Percentiles rank a stretch among this genome's conserved stretches.
phyloP scores from a whole-genome alignment of 2,888 invertebrate genomes.

The Plagiodera versicolora region DNA sequence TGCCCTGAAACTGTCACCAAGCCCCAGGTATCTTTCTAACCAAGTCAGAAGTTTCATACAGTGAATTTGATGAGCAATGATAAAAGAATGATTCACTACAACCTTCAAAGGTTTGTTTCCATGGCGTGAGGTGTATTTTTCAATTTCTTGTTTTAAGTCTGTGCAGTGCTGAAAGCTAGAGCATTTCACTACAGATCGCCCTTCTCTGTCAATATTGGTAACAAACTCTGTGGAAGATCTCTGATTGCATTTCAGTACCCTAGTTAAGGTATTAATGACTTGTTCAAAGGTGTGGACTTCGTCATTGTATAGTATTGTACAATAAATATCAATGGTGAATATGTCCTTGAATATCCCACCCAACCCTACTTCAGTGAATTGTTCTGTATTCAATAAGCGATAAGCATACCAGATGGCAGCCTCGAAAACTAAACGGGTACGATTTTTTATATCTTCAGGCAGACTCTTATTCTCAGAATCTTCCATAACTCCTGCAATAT shows the following conservation, averaged over 20 bases:
- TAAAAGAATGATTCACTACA: slow-evolving; percentile 84
- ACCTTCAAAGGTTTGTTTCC: slow-evolving; percentile 81
- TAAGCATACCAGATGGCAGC: slow-evolving; percentile 86
- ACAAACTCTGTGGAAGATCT: slow-evolving; percentile 93
- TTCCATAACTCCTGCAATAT: slow-evolving; percentile 40
- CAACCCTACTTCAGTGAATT: slow-evolving; percentile 69
- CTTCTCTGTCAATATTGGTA: slow-evolving; percentile 95
- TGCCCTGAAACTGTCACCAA: slow-evolving; percentile 75
- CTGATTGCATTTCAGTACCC: slow-evolving; percentile 87
- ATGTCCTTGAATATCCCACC: slow-evolving; percentile 64
- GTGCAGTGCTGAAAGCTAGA: slow-evolving; percentile 77
- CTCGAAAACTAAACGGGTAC: slow-evolving; percentile 68
- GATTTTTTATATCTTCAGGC: slow-evolving; percentile 65
- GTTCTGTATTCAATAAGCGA: slow-evolving; percentile 76
- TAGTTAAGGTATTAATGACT: slow-evolving; percentile 83
- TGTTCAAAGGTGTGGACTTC: slow-evolving; percentile 99
- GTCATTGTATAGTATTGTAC: slow-evolving; percentile 96
- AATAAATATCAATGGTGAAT: slow-evolving; percentile 70
- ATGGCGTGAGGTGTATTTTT: slow-evolving; percentile 78
- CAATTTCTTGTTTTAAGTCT: slow-evolving; percentile 78
- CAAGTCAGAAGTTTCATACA: slow-evolving; percentile 88
- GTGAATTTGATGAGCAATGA: slow-evolving; percentile 92
- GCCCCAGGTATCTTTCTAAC: slow-evolving; percentile 85
- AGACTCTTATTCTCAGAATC: slow-evolving; percentile 46
- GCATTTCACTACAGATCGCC: slow-evolving; percentile 88